Evolutionary conservation across 2,797 vertebrate genomes (phyloP).

Genomic region (Steatocranus sp.): DNA sequence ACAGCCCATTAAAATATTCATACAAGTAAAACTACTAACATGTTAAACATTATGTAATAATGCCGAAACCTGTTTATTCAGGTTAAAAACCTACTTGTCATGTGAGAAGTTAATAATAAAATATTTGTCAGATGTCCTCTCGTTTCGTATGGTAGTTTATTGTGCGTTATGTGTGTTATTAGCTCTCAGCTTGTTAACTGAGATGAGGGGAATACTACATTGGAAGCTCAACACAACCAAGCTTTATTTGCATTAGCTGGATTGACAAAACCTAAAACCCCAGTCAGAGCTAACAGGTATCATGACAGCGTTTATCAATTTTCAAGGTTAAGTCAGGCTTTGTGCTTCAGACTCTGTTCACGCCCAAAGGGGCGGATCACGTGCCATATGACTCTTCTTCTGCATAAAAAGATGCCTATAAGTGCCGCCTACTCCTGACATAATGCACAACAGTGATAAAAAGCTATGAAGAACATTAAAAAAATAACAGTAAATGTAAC

Average conservation of each 20-base stretch:
- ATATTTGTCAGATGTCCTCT: neutral
- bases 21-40: neutral
- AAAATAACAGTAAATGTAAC: neutral
- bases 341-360: neutral
- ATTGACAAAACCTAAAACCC: neutral
- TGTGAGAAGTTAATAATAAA: neutral
- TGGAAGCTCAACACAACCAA: neutral
- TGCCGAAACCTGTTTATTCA: neutral
- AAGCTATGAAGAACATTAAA: neutral
- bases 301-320: neutral
- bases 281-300: neutral
- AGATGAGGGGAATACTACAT: neutral
- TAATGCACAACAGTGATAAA: neutral
- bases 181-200: neutral
- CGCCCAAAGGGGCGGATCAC: too few relatives aligned
- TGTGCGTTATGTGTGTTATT: neutral
- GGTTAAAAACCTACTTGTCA: neutral
- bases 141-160: neutral
- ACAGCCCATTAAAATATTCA: neutral
- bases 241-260: neutral
- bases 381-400: neutral
- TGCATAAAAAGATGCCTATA: neutral
- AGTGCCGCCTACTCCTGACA: neutral
- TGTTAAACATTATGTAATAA: neutral
- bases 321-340: neutral